These are phyloP conservation scores for Pipistrellus nathusii DNA, from an alignment of 2,797 vertebrate genomes.

Conservation along the genomic window DNA sequence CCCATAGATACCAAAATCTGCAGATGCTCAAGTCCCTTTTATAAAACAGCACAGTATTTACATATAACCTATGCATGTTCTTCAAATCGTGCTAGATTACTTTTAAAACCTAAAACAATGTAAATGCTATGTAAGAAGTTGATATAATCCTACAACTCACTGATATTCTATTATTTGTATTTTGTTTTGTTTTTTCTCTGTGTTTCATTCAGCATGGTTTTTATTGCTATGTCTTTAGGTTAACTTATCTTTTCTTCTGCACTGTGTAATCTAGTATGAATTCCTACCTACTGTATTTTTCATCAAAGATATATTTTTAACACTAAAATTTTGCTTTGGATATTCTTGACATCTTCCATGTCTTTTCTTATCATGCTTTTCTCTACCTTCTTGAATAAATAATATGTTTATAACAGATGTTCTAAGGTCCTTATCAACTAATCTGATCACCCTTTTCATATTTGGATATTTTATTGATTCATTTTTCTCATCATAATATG, in stretches of 20 bases:
- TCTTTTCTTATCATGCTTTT: background rate
- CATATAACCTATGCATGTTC: background rate
- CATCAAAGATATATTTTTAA: background rate
- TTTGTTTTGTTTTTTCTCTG: background rate
- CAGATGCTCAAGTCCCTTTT: background rate
- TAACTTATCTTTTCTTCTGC: slow-evolving; percentile 9
- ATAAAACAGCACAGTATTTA: background rate
- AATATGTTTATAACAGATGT: background rate
- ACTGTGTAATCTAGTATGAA: background rate
- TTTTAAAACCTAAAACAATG: background rate
- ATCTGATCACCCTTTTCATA: background rate
- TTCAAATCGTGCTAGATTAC: background rate
- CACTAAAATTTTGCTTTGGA: background rate
- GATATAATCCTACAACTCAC: background rate
- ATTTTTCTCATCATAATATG: slow-evolving; percentile 12
- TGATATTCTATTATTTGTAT: background rate
- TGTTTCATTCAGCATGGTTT: background rate
- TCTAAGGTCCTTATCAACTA: background rate
- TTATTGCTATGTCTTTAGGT: background rate
- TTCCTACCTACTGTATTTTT: background rate
- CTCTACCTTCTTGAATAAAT: slow-evolving; percentile 7
- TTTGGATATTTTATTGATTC: background rate
- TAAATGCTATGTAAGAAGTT: background rate
- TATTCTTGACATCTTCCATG: background rate
- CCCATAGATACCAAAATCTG: background rate